phyloP scores from a whole-genome alignment of 1,140 invertebrate genomes.

The Lordiphosa collinella region DNA sequence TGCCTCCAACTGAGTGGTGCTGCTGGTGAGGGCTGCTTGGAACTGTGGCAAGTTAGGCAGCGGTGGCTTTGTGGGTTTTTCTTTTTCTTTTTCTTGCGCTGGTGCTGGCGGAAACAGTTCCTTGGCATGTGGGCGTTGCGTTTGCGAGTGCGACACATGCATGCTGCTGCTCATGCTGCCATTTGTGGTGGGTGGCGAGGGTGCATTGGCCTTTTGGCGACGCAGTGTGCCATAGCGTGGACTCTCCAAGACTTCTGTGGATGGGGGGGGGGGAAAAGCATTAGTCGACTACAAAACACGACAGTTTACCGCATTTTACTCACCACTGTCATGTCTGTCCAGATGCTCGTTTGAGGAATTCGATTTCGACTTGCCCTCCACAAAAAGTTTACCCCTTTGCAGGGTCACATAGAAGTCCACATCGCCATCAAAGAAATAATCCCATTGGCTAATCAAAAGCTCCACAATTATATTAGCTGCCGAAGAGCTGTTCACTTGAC shows the following conservation, averaged over 20 bases:
- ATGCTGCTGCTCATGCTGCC: conserved; percentile 51
- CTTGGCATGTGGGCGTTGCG: conserved; percentile 60
- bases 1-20: conserved; percentile 47
- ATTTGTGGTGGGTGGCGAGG: conserved; percentile 68
- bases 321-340: conserved; percentile 65
- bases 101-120: conserved; percentile 62
- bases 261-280: neutral
- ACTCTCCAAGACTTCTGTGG: conserved; percentile 64
- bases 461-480: conserved; percentile 92
- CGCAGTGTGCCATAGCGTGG: conserved; percentile 71
- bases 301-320: conserved; percentile 31
- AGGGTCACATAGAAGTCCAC: conserved; percentile 79
- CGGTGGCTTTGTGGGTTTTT: conserved; percentile 69
- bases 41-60: conserved; percentile 63
- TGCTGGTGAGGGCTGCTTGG: conserved; percentile 25
- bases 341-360: conserved; percentile 75
- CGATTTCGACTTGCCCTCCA: conserved; percentile 73
- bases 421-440: conserved; percentile 81
- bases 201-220: conserved; percentile 65
- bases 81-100: conserved; percentile 51
- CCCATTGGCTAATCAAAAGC: conserved; percentile 90
- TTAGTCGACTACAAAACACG: conserved; percentile 29
- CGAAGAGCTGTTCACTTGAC: conserved; percentile 90
- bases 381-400: conserved; percentile 57
- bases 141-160: conserved; percentile 32